These are phyloP conservation scores for Premnoplex brunnescens DNA, from an alignment of 2,797 vertebrate species.

Conservation along the genomic window DNA sequence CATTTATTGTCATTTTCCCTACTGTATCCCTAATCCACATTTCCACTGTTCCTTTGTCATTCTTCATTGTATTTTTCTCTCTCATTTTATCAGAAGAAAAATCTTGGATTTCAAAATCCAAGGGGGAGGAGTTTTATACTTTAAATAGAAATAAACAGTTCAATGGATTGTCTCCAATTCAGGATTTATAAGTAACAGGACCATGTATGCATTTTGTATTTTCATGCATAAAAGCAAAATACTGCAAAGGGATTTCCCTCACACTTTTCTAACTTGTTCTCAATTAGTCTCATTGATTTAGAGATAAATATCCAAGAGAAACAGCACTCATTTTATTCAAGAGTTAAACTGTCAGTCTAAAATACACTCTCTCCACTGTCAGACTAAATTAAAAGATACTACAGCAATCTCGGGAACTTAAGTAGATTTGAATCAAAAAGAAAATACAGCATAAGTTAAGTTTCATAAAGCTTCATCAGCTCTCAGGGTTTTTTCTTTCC, in stretches of 20 bases:
- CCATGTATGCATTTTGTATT: not conserved
- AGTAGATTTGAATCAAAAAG: slow-evolving; percentile 22
- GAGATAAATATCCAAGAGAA: slow-evolving; percentile 36
- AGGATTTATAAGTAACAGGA: not conserved
- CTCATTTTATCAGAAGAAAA: not conserved
- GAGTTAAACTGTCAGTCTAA: slow-evolving; percentile 36
- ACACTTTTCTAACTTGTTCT: not conserved
- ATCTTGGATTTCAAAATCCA: not conserved
- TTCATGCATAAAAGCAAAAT: not conserved
- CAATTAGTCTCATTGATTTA: slow-evolving; percentile 1
- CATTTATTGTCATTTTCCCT: not conserved
- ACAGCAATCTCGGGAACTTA: not conserved
- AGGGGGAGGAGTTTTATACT: not conserved
- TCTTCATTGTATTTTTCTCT: not conserved
- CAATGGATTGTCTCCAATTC: not conserved
- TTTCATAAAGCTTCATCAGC: not conserved
- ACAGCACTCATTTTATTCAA: not conserved
- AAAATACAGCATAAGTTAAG: not conserved
- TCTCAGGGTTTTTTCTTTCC: not conserved
- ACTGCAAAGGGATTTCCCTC: not conserved
- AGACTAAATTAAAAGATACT: slow-evolving; percentile 42
- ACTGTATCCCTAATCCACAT: not conserved
- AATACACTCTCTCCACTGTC: slow-evolving; percentile 11
- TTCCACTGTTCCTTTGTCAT: not conserved
- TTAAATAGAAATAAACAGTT: not conserved